Conservation (phyloP, 1,140 invertebrate species). For the Drosophila seguyi region DNA sequence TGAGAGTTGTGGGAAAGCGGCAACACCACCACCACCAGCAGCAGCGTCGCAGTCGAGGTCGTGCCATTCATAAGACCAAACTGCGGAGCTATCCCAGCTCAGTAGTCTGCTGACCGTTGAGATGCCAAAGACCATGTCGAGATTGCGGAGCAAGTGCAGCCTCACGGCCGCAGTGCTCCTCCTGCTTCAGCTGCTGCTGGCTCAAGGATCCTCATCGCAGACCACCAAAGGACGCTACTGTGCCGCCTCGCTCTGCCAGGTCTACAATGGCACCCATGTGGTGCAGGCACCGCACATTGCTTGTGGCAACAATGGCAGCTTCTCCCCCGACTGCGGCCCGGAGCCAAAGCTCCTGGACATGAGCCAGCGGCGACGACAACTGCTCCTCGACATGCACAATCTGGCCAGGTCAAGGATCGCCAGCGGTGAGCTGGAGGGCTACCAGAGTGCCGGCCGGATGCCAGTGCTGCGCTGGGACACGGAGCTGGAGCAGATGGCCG, state of each 20-base stretch:
- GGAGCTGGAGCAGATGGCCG: conserved; percentile 75
- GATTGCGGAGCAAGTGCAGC: conserved; percentile 64
- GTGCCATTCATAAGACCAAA: conserved; percentile 62
- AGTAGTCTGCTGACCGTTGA: conserved; percentile 51
- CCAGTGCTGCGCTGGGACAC: conserved; percentile 74
- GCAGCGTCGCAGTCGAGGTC: conserved; percentile 19
- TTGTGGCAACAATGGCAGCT: conserved; percentile 70
- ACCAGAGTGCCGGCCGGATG: conserved; percentile 66
- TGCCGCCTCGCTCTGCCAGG: conserved; percentile 49
- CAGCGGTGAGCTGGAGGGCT: conserved; percentile 59
- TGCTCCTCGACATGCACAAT: conserved; percentile 79
- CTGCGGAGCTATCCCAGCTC: conserved; percentile 34
- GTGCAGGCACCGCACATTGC: conserved; percentile 60
- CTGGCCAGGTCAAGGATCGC: conserved; percentile 71
- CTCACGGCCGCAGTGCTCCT: conserved; percentile 51
- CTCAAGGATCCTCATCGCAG: background rate
- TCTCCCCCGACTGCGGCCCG: conserved; percentile 53
- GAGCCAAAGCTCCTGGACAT: conserved; percentile 70
- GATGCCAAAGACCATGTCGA: conserved; percentile 47
- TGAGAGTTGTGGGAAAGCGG: conserved; percentile 21
- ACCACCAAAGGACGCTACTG: conserved; percentile 40
- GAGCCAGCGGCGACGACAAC: conserved; percentile 67
- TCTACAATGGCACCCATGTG: conserved; percentile 75
- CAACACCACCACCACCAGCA: conserved; percentile 16
- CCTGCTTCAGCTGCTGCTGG: conserved; percentile 20